Evolutionary conservation across 2,113 vertebrate genomes (phyloP).

Genomic region (Indicator maculatus): DNA sequence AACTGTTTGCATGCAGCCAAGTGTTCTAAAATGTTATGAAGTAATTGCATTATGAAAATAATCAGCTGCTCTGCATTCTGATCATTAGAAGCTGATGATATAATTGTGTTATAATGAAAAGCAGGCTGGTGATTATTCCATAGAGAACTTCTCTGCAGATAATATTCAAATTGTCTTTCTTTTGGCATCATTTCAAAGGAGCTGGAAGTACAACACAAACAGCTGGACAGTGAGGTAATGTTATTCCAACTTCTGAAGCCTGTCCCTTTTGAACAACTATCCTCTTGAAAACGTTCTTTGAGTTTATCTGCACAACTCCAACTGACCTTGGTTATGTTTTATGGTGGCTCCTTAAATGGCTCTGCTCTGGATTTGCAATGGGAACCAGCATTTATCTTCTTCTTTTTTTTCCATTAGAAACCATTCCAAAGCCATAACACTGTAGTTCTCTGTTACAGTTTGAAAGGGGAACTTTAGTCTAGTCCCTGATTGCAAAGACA

Average conservation of each 20-base stretch:
- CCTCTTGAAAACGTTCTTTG: background rate
- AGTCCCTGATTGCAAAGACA: too few species aligned
- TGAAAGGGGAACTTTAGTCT: too few species aligned
- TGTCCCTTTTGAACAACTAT: background rate
- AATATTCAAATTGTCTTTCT: constrained; percentile 65
- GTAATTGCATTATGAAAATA: constrained; percentile 67
- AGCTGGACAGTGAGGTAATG: constrained; percentile 56
- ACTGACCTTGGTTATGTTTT: background rate
- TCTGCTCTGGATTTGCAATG: background rate
- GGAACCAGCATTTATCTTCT: background rate
- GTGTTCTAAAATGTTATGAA: constrained; percentile 42
- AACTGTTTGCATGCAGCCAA: constrained; percentile 31
- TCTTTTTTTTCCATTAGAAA: background rate
- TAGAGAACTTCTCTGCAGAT: constrained; percentile 43
- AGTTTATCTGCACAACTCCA: background rate
- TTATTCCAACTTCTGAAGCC: constrained; percentile 30
- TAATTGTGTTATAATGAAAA: constrained; percentile 72
- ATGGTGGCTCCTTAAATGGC: constrained; percentile 24
- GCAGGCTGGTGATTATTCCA: constrained; percentile 67
- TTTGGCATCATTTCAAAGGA: constrained; percentile 56
- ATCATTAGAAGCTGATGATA: constrained; percentile 68
- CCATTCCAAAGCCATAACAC: background rate
- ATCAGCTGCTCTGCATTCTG: constrained; percentile 62
- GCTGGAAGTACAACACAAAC: constrained; percentile 39
- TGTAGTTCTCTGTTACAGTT: background rate